Base-by-base conservation (phyloP, 1,140 invertebrate genomes). In the Zeugodacus cucurbitae region DNA sequence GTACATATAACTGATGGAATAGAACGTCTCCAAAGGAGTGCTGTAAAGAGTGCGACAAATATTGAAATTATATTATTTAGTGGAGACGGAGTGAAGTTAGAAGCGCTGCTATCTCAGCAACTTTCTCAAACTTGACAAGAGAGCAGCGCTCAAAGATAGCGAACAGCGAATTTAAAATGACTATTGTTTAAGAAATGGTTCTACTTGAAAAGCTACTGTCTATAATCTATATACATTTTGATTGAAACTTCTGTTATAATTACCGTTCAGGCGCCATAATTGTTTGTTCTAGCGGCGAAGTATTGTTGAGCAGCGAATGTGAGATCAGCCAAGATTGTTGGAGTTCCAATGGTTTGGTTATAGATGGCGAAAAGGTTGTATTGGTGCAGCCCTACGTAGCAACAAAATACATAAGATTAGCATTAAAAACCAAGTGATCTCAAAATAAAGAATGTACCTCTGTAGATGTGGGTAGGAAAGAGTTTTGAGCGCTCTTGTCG, bases 1-100 rank as follows among this genome's bases (percentile, higher is more conserved):
- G 91, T 96, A 97, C 96, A 97, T 97, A 90, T 96, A 97, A 7
- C 96, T 96, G 58, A 96, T 95, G 8, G 95, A 95, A 90, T 96
- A 96, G 11, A 96, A 91, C 22, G 94, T 93, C 29, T 95, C 94
- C 11, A 96, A 78, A 26, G 94, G 91, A 89, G 95, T 94, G 37
- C 95, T 96, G 91, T 26, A 94, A 94, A 74, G 90, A 90, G 91
- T 90, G 57, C 86, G 59, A 29, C 11, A 86, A 20, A 17, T 57
- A 17, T 57, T 34, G 17, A 26, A 54, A 17, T 54, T 54, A 17
- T 54, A 54, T 20, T 54, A 20, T 54, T 54, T 17, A 14, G 3
- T 54, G 0, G 10, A 0, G 11, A 48, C 11, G 14, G 14, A 48
- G 44, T 48, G 44, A 48, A 48, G 14, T n/a, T n/a, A 48, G 44